Conservation (phyloP, 2,797 vertebrate species). For the Oceanodroma leucorhoa region DNA sequence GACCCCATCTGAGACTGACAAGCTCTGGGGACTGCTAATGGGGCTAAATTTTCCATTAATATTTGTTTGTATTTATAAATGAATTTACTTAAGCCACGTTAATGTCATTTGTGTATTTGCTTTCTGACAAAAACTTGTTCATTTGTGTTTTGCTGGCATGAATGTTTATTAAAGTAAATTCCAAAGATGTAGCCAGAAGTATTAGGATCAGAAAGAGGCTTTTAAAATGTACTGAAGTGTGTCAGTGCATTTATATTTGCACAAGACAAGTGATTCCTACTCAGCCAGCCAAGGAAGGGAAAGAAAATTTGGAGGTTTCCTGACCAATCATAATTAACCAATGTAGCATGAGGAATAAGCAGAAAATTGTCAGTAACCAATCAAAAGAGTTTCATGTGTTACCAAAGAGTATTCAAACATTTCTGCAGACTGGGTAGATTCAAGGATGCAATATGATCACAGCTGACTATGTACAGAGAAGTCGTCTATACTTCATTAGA, state of each 20-base stretch:
- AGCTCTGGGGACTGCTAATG: background rate
- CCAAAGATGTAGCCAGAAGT: constrained; percentile 32
- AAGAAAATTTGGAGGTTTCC: background rate
- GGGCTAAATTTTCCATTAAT: background rate
- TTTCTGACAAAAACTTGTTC: background rate
- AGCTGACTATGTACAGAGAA: background rate
- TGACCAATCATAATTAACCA: background rate
- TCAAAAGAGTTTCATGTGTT: background rate
- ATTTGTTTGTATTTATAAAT: constrained; percentile 35
- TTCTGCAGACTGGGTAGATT: background rate
- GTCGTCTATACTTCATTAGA: background rate
- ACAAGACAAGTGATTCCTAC: background rate
- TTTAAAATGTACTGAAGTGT: constrained; percentile 5
- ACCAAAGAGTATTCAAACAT: background rate
- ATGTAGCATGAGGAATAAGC: background rate
- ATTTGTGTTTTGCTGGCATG: background rate
- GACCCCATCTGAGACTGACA: constrained; percentile 11
- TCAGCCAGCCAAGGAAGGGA: background rate
- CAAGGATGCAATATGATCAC: background rate
- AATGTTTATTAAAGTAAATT: constrained; percentile 48
- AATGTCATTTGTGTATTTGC: background rate
- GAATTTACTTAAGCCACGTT: constrained; percentile 8
- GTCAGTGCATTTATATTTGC: constrained; percentile 19
- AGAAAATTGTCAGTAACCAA: background rate
- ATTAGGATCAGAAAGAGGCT: constrained; percentile 22